Evolutionary conservation across 2,888 invertebrate genomes (phyloP).

Genomic region (Tanytarsus gracilentus): DNA sequence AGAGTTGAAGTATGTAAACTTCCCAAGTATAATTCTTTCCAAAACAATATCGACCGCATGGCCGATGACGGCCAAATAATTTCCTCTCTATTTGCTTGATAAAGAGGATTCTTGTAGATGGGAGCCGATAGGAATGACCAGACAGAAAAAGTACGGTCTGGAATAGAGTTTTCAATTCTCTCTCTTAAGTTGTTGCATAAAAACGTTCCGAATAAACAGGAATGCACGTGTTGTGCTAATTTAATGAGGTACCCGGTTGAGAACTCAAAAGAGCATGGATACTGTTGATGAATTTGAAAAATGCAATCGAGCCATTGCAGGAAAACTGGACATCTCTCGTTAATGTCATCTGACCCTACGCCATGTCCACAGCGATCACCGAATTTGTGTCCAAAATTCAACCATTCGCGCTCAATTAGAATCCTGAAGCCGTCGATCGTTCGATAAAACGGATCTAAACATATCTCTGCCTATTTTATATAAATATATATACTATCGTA

Average conservation of each 20-base stretch:
- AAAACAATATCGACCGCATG: slow-evolving; percentile 71
- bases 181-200: slow-evolving; percentile 79
- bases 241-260: slow-evolving; percentile 90
- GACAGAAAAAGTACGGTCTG: slow-evolving; percentile 67
- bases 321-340: slow-evolving; percentile 95
- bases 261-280: slow-evolving; percentile 92
- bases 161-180: slow-evolving; percentile 54
- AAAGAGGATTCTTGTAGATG: slow-evolving; percentile 80
- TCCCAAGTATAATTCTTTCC: slow-evolving; percentile 78
- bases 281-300: slow-evolving; percentile 80
- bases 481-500: no score
- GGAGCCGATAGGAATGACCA: slow-evolving; percentile 77
- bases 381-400: slow-evolving; percentile 97
- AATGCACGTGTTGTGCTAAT: slow-evolving; percentile 89
- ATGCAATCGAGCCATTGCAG: slow-evolving; percentile 97
- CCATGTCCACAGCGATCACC: slow-evolving; percentile 86
- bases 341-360: slow-evolving; percentile 74
- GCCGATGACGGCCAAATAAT: slow-evolving; percentile 78
- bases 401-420: slow-evolving; percentile 92
- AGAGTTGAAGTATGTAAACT: slow-evolving; percentile 43
- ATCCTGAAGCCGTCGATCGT: slow-evolving; percentile 84
- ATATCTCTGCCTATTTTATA: no score
- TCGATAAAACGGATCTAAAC: slow-evolving; percentile 90
- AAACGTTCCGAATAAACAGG: slow-evolving; percentile 95
- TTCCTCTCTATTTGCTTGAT: slow-evolving; percentile 48